These are phyloP conservation scores for Lepisosteus osseus DNA, from an alignment of 2,113 vertebrate species.

Conservation along the genomic window DNA sequence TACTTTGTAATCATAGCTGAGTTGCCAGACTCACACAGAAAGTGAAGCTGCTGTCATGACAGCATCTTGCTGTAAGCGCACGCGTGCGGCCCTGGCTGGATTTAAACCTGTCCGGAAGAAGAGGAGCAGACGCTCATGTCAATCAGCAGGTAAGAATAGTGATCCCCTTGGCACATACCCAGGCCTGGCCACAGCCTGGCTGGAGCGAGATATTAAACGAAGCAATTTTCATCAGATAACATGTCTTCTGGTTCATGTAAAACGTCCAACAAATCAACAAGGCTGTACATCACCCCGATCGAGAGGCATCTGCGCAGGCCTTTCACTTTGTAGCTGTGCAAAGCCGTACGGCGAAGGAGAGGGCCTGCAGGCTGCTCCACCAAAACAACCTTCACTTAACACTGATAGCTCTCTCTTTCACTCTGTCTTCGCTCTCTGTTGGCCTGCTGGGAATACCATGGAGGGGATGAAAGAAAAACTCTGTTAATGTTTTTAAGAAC, in stretches of 20 bases:
- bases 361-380: constrained; percentile 24
- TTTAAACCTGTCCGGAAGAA: no score
- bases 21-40: no score
- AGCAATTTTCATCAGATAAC: constrained; percentile 78
- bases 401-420: constrained; percentile 42
- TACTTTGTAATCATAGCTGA: no score
- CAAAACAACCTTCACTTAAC: constrained; percentile 1
- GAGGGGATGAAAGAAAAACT: background rate
- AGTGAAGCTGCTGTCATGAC: no score
- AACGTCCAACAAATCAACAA: constrained; percentile 60
- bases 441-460: constrained; percentile 27
- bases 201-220: constrained; percentile 61
- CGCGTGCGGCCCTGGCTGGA: no score
- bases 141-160: constrained; percentile 53
- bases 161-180: constrained; percentile 47
- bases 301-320: constrained; percentile 58
- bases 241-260: constrained; percentile 86
- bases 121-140: constrained; percentile 1
- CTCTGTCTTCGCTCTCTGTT: constrained; percentile 68
- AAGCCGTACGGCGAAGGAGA: constrained; percentile 37
- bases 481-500: background rate
- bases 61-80: no score
- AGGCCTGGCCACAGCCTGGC: constrained; percentile 45
- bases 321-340: constrained; percentile 40
- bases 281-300: constrained; percentile 70